Evolutionary conservation across 2,797 vertebrate species (phyloP), one percentile per base, ranked within the genome.

Genomic region (Megalops cyprinoides): DNA sequence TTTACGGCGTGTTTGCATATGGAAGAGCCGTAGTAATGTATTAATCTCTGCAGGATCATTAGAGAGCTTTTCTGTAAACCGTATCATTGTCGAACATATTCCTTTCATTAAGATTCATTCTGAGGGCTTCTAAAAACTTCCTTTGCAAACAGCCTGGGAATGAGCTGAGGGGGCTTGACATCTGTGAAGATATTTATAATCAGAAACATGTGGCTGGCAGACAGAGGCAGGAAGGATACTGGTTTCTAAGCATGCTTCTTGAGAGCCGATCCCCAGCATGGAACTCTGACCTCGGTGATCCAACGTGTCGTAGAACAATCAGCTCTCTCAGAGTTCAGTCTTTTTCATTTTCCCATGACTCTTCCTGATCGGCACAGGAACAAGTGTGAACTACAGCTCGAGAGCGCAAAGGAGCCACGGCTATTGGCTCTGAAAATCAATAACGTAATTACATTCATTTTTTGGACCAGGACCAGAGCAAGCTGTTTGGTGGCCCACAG

Each of bases 161-260:
- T 58, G 62, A 55, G 1, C 48, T 77, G 53, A 15, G 5, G 56
- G 67, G 78, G 23, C 28, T 10, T 53, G 75, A 80, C 78, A 84
- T 84, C 83, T 80, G 83, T 78, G 74, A 67, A 84, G 74, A 67
- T 65, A 31, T 77, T 82, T 79, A 76, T 79, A 71, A 75, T 69
- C 25, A 62, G 55, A 67, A 79, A 10, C 62, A 80, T 79, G 49
- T 69, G 76, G 76, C 56, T 74, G 55, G 48, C 67, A 74, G 69
- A 46, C 55, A 69, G 73, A 78, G 39, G 46, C 82, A 77, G 79
- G 81, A 81, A 81, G 80, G 46, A 73, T 58, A 31, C 42, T 62
- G n/a, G 48, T 76, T 67, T 53, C 58, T 71, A 62, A 78, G 74
- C 74, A 74, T 74, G 75, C 46, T 69, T 60, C 58, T 20, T 42